Conservation (phyloP, 2,797 vertebrate species). For the Aselliscus stoliczkanus region DNA sequence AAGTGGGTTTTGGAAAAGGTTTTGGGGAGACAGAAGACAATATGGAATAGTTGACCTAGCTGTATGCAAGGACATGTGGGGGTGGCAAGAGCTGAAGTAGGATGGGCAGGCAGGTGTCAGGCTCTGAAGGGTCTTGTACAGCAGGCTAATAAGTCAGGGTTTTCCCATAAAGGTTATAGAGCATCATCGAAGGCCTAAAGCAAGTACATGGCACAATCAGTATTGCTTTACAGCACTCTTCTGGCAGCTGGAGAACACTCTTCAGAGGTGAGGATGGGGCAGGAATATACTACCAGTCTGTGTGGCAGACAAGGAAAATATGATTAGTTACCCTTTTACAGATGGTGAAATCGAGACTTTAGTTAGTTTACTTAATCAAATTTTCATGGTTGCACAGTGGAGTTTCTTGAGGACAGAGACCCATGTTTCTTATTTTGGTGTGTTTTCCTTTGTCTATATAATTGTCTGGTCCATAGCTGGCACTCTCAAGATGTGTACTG, state of each 20-base stretch:
- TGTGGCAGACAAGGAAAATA: background rate
- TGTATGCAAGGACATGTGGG: background rate
- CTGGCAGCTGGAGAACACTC: background rate
- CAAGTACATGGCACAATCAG: background rate
- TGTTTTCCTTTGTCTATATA: background rate
- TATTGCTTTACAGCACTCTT: background rate
- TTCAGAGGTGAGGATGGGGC: no score
- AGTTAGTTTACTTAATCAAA: background rate
- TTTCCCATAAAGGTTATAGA: background rate
- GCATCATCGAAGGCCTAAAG: background rate
- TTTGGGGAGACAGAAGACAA: background rate
- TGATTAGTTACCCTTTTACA: background rate
- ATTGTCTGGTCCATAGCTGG: background rate
- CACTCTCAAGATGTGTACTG: background rate
- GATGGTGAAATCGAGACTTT: background rate
- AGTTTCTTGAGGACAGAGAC: background rate
- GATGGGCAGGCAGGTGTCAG: background rate
- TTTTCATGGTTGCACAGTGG: background rate
- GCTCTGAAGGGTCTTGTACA: background rate
- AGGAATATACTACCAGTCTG: background rate
- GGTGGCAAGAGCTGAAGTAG: background rate
- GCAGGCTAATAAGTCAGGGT: background rate
- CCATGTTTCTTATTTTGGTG: background rate
- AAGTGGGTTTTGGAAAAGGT: background rate
- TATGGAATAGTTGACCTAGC: background rate